These are phyloP conservation scores for Hemithea aestivaria DNA, from an alignment of 2,888 invertebrate species.

Conservation along the genomic window DNA sequence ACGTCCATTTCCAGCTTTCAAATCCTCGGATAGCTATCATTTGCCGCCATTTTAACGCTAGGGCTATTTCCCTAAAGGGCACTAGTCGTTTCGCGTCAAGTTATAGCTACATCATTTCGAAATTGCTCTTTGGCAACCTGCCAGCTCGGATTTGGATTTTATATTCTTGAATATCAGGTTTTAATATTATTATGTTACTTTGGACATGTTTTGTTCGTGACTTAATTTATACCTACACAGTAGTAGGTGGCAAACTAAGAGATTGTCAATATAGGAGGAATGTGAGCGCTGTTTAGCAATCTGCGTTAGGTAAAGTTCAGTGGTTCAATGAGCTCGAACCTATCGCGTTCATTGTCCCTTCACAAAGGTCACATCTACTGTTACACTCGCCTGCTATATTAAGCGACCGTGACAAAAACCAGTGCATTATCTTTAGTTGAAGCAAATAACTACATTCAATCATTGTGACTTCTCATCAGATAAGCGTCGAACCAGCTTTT, in stretches of 20 bases:
- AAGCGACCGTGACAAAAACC: slow-evolving; percentile 20
- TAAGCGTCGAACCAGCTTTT: slow-evolving; percentile 4
- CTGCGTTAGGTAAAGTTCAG: slow-evolving; percentile 64
- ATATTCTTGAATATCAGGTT: slow-evolving; percentile 21
- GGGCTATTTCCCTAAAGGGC: slow-evolving; percentile 28
- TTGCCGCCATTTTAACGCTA: slow-evolving; percentile 20
- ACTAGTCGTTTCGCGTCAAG: slow-evolving; percentile 26
- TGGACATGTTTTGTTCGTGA: slow-evolving; percentile 5
- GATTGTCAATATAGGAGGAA: slow-evolving; percentile 42
- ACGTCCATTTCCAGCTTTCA: slow-evolving; percentile 7
- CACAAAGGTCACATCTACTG: slow-evolving; percentile 57
- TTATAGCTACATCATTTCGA: slow-evolving; percentile 25
- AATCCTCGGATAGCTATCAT: slow-evolving; percentile 18
- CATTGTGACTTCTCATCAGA: slow-evolving; percentile 14
- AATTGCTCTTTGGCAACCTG: slow-evolving; percentile 26
- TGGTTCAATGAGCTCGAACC: slow-evolving; percentile 61
- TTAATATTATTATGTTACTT: slow-evolving; percentile 16
- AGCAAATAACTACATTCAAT: slow-evolving; percentile 10
- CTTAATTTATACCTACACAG: slow-evolving; percentile 7
- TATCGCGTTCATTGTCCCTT: slow-evolving; percentile 60
- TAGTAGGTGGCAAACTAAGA: slow-evolving; percentile 3
- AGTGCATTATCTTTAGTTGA: slow-evolving; percentile 6
- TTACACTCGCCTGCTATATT: slow-evolving; percentile 30
- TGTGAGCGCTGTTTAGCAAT: slow-evolving; percentile 55
- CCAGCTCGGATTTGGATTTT: slow-evolving; percentile 23